phyloP scores from a whole-genome alignment of 2,888 invertebrate species.

The Seira ritae region DNA sequence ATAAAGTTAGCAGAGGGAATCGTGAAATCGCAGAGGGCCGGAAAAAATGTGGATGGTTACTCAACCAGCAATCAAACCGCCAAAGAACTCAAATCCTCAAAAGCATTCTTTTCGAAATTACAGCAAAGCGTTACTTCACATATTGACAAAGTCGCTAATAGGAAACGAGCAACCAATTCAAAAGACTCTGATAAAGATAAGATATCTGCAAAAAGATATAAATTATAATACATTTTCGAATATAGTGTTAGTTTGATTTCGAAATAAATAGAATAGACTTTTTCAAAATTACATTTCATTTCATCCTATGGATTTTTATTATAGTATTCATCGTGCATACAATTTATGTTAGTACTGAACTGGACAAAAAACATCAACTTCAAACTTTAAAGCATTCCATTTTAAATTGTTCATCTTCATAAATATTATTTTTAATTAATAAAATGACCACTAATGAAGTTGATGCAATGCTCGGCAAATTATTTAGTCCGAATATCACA shows the following conservation, averaged over 20 bases:
- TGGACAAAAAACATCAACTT: too few relatives aligned
- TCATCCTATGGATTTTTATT: too few relatives aligned
- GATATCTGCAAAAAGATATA: constrained; percentile 80
- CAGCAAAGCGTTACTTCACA: constrained; percentile 84
- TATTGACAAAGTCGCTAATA: constrained; percentile 76
- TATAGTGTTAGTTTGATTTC: constrained; percentile 75
- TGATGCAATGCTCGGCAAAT: too few relatives aligned
- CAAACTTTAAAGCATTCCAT: too few relatives aligned
- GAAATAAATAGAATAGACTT: too few relatives aligned
- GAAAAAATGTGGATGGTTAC: constrained; percentile 81
- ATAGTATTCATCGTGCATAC: too few relatives aligned
- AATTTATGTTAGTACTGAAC: too few relatives aligned
- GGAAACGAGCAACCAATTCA: constrained; percentile 74
- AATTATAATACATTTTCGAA: constrained; percentile 77
- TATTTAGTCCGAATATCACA: too few relatives aligned
- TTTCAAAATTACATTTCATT: too few relatives aligned
- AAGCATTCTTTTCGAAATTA: constrained; percentile 89
- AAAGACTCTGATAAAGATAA: constrained; percentile 63
- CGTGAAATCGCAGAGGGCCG: constrained; percentile 80
- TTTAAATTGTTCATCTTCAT: too few relatives aligned
- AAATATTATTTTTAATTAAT: too few relatives aligned
- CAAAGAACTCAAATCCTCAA: constrained; percentile 83
- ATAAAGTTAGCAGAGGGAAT: constrained; percentile 68
- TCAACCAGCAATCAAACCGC: constrained; percentile 77
- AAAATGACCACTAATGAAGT: too few relatives aligned